Evolutionary conservation across 2,797 vertebrate species (phyloP).

Genomic region (Sebastolobus altivelis): DNA sequence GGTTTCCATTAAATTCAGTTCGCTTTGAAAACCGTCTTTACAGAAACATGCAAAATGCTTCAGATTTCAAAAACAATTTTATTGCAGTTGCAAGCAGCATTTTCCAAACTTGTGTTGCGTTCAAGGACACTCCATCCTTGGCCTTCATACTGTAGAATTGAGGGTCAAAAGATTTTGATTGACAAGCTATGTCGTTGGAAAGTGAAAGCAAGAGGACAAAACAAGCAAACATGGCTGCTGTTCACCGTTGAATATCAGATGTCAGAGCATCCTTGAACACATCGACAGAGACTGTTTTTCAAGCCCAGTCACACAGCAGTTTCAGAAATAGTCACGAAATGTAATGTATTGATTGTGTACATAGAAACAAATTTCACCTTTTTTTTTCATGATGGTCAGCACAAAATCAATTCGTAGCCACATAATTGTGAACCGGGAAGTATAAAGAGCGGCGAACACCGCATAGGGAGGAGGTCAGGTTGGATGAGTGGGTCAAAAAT

Average conservation of each 20-base stretch:
- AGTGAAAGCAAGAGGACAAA: constrained; percentile 5
- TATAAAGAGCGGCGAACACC: too few species aligned
- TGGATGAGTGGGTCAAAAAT: too few species aligned
- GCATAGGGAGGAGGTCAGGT: too few species aligned
- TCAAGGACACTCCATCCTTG: not conserved
- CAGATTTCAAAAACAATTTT: not conserved
- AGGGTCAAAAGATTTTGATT: constrained; percentile 3
- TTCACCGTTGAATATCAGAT: not conserved
- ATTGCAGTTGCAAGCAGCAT: not conserved
- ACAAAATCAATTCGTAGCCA: too few species aligned
- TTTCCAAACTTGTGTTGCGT: constrained; percentile 16
- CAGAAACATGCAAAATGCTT: constrained; percentile 15
- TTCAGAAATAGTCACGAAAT: too few species aligned
- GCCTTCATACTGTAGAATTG: not conserved
- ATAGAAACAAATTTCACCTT: too few species aligned
- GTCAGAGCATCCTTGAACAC: constrained; percentile 5
- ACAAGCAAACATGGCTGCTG: constrained; percentile 8
- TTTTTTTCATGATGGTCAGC: too few species aligned
- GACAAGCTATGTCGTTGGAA: not conserved
- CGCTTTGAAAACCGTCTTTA: constrained; percentile 12
- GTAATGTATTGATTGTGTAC: too few species aligned
- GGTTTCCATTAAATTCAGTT: constrained; percentile 24
- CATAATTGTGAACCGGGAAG: too few species aligned
- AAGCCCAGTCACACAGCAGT: too few species aligned
- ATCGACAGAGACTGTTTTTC: not conserved